Evolutionary conservation across 2,797 vertebrate genomes (phyloP).

Genomic region (Bradypus variegatus): DNA sequence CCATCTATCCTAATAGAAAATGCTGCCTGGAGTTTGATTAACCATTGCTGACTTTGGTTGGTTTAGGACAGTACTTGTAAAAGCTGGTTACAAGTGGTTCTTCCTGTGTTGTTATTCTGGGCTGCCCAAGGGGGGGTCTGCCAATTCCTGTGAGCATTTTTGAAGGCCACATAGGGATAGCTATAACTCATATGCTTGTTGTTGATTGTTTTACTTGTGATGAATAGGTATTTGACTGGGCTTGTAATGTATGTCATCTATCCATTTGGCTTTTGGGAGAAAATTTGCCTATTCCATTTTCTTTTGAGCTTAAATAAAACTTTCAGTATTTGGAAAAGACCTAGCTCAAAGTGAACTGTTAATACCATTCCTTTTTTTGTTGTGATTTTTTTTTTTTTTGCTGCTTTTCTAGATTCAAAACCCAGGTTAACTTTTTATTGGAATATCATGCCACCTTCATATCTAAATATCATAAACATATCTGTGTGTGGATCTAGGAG

Average conservation of each 20-base stretch:
- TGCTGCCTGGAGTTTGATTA: conserved; percentile 29
- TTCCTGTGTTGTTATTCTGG: background rate
- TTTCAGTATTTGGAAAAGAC: conserved; percentile 18
- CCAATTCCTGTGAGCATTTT: background rate
- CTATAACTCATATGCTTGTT: background rate
- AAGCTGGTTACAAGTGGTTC: conserved; percentile 52
- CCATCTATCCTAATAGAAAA: conserved; percentile 31
- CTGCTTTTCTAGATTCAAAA: conserved; percentile 32
- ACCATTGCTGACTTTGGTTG: background rate
- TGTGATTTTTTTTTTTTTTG: background rate
- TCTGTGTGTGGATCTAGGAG: background rate
- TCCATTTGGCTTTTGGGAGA: conserved; percentile 6
- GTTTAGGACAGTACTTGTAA: conserved; percentile 33
- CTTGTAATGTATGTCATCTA: background rate
- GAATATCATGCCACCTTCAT: background rate
- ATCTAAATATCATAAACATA: background rate
- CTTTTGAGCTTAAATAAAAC: background rate
- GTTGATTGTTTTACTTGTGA: conserved; percentile 14
- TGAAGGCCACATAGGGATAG: conserved; percentile 1
- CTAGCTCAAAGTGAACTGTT: conserved; percentile 9
- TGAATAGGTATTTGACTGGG: background rate
- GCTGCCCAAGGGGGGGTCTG: background rate
- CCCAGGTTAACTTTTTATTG: conserved; percentile 21
- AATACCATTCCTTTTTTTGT: background rate
- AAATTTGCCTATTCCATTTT: background rate